phyloP scores from a whole-genome alignment of 2,113 vertebrate genomes.

The Poeciliopsis retropinna region DNA sequence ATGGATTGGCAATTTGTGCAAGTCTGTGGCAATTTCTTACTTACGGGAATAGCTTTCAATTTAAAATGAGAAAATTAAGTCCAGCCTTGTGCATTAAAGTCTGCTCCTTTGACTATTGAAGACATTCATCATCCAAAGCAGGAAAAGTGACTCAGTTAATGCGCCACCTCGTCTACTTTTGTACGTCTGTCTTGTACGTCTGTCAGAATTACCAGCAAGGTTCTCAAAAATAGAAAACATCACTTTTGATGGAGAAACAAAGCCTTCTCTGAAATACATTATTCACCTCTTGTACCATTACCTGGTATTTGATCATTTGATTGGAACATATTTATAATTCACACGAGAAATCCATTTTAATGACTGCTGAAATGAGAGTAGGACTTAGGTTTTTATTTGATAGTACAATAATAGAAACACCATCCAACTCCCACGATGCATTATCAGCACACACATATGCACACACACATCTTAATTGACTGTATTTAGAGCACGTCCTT shows the following conservation, averaged over 20 bases:
- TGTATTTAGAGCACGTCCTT: slow-evolving; percentile 47
- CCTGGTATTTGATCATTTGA: too few species aligned
- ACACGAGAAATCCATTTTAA: too few species aligned
- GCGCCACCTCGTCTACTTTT: background rate
- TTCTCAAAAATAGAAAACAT: background rate
- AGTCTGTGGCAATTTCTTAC: background rate
- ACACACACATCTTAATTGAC: slow-evolving; percentile 17
- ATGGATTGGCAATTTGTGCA: background rate
- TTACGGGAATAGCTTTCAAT: background rate
- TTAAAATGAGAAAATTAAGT: background rate
- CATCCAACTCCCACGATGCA: slow-evolving; percentile 13
- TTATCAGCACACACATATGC: background rate
- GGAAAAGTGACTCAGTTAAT: background rate
- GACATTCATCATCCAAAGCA: background rate
- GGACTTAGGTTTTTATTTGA: too few species aligned
- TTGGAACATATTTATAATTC: too few species aligned
- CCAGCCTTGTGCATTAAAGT: background rate
- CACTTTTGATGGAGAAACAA: background rate
- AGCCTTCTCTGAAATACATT: background rate
- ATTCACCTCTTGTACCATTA: too few species aligned
- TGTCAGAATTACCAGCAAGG: background rate
- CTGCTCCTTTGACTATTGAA: background rate
- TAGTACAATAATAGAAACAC: too few species aligned
- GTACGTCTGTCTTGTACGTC: too few species aligned
- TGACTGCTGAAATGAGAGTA: too few species aligned